These are phyloP conservation scores for Mirounga angustirostris DNA, from an alignment of 2,113 vertebrate species.

Conservation along the genomic window DNA sequence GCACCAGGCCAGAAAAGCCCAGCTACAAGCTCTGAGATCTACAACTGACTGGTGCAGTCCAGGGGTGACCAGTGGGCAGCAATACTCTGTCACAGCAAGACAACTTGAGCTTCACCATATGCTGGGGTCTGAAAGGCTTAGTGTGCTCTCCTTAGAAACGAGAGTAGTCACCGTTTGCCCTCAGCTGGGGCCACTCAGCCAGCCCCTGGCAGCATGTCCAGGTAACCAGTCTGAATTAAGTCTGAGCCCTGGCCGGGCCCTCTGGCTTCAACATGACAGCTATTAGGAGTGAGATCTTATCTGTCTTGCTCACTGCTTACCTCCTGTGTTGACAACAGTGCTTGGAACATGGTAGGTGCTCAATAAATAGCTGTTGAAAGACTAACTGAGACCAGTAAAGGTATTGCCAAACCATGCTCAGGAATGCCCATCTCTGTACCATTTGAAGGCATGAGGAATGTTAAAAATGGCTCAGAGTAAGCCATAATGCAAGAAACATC, in stretches of 20 bases:
- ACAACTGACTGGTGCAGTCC: background rate
- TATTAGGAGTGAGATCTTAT: background rate
- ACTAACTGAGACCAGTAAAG: background rate
- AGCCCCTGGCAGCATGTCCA: background rate
- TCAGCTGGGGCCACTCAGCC: background rate
- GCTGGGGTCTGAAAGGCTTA: background rate
- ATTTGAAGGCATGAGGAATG: constrained; percentile 1
- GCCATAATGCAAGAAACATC: constrained; percentile 20
- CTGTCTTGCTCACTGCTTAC: constrained; percentile 7
- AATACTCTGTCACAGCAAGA: background rate
- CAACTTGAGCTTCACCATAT: background rate
- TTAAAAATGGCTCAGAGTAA: background rate
- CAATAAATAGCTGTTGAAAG: background rate
- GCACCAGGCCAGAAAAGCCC: background rate
- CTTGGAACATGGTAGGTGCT: background rate
- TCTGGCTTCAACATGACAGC: constrained; percentile 33
- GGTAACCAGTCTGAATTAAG: background rate
- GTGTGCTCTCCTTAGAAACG: constrained; percentile 27
- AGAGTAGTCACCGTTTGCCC: background rate
- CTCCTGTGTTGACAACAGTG: background rate
- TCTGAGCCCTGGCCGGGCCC: background rate
- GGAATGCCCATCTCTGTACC: background rate
- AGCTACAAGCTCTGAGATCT: background rate
- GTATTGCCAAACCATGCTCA: background rate
- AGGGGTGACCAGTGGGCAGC: background rate